These are phyloP conservation scores for Sciurus carolinensis DNA, from an alignment of 2,797 vertebrate genomes.

Conservation along the genomic window DNA sequence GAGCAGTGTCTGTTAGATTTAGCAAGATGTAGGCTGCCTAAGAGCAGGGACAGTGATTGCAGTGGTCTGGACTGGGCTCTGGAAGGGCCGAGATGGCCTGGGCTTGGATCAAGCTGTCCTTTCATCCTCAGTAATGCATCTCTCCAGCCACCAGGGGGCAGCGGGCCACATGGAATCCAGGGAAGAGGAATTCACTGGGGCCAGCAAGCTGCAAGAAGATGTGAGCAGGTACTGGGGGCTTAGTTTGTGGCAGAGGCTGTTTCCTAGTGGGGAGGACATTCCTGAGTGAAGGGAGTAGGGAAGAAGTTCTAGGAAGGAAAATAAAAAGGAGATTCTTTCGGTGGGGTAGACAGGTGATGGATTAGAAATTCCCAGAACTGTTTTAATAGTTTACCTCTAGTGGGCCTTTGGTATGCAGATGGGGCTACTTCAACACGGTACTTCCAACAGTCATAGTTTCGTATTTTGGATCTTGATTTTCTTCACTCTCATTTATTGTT, in stretches of 20 bases:
- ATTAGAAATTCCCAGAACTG: background rate
- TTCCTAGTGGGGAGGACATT: background rate
- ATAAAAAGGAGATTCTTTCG: background rate
- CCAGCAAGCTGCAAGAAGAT: background rate
- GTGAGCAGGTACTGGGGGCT: background rate
- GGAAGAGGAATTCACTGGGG: background rate
- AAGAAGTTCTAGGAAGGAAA: constrained; percentile 7
- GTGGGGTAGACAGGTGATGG: background rate
- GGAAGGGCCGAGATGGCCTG: background rate
- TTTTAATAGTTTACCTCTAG: background rate
- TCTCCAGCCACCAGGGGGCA: constrained; percentile 78
- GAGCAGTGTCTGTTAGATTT: background rate
- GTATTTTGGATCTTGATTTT: constrained; percentile 16
- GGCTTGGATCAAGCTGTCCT: background rate
- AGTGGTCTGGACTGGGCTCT: background rate
- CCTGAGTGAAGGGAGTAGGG: background rate
- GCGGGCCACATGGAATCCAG: constrained; percentile 58
- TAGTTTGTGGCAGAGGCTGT: background rate
- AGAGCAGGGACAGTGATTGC: background rate
- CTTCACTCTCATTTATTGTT: background rate
- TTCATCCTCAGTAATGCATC: constrained; percentile 43
- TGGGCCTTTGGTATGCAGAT: background rate
- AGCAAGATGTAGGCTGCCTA: background rate
- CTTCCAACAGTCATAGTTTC: background rate
- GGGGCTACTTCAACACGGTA: background rate